Evolutionary conservation across 2,113 vertebrate genomes (phyloP), one percentile per base, ranked within the genome.

Genomic region (Trematocara nigrifrons): DNA sequence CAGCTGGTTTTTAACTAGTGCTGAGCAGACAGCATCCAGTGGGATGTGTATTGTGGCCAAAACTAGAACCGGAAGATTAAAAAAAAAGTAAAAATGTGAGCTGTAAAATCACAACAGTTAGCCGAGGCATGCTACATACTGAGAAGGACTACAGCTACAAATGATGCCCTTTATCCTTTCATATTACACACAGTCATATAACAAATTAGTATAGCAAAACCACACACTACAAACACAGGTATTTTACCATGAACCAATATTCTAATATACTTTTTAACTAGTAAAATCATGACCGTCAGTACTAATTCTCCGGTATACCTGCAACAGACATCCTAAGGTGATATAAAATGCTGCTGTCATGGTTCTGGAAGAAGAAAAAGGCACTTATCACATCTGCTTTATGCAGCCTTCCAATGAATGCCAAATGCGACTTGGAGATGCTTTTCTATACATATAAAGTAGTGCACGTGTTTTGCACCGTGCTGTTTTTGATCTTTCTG

Each of bases 371-470:
- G 66, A 85, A 87, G 42, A 53, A 59, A 80, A 64, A 12, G 33
- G 54, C 42, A 64, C 57, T 85, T 64, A 79, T 78, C 84, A 51
- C 31, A 4, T 90, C 82, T 83, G 74, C 88, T 69, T 79, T 82
- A 82, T 38, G 79, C 64, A 20, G 54, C 51, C 79, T 83, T 20
- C 45, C 80, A 76, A 51, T 76, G 45, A 51, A 76, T 90, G 76
- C 81, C 79, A 89, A 91, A 84, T 91, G 89, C n/a, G 86, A 83
- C 51, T 81, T 80, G 15, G 88, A 84, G 38, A 31, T 66, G 83
- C 22, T 61, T 83, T 52, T 6, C 71, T 12, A 31, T 51, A 91
- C 89, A 90, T 92, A 89, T 79, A 86, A 90, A 90, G 56, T 56
- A 79, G 85, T 40, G 13, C 54, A 69, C 80, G 45, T 78, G 83